phyloP scores from a whole-genome alignment of 2,888 invertebrate genomes.

The Podabrus alpinus region DNA sequence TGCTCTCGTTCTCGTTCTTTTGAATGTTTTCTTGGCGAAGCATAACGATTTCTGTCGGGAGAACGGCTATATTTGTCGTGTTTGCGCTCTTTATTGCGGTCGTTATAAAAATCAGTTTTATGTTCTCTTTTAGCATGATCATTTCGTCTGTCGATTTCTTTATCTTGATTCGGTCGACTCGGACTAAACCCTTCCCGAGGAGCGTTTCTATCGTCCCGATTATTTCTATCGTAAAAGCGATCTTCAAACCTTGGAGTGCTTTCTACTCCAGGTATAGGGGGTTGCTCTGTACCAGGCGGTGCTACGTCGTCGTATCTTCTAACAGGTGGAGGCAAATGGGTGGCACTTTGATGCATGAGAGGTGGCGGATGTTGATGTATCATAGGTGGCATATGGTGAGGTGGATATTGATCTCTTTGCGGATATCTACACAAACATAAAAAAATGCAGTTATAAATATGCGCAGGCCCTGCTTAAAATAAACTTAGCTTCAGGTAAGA shows the following conservation, averaged over 20 bases:
- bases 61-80: slow-evolving; percentile 41
- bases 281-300: slow-evolving; percentile 67
- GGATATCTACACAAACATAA: slow-evolving; percentile 48
- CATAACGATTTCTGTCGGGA: slow-evolving; percentile 24
- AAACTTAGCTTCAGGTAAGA: not conserved
- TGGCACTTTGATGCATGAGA: slow-evolving; percentile 36
- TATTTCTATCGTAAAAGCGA: slow-evolving; percentile 28
- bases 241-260: slow-evolving; percentile 58
- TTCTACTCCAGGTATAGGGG: slow-evolving; percentile 66
- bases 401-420: slow-evolving; percentile 37
- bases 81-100: slow-evolving; percentile 47
- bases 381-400: slow-evolving; percentile 33
- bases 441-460: slow-evolving; percentile 8
- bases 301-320: slow-evolving; percentile 60
- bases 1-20: slow-evolving; percentile 36
- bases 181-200: slow-evolving; percentile 26
- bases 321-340: slow-evolving; percentile 39
- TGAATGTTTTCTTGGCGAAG: slow-evolving; percentile 28
- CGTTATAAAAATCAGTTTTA: slow-evolving; percentile 32
- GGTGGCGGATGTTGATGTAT: slow-evolving; percentile 37
- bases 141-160: slow-evolving; percentile 32
- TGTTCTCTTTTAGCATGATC: slow-evolving; percentile 13
- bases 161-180: slow-evolving; percentile 35
- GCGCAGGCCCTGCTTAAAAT: not conserved
- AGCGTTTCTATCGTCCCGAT: slow-evolving; percentile 19